A percentile compares a stretch with the other conserved stretches of the same genome.
Evolutionary conservation across 1,140 invertebrate genomes (phyloP).

Genomic region (Helicoverpa armigera): DNA sequence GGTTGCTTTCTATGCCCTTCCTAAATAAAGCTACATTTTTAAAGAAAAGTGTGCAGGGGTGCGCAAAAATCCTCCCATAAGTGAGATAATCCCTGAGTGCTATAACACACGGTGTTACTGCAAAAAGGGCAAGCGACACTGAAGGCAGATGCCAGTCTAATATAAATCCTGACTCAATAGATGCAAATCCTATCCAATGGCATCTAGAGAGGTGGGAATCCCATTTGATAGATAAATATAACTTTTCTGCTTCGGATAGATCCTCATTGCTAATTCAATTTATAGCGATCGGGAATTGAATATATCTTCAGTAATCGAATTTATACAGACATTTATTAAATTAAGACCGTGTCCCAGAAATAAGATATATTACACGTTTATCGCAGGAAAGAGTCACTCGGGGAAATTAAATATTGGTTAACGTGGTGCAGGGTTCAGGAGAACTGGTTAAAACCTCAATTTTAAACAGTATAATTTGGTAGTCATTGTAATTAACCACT

Average conservation of each 20-base stretch:
- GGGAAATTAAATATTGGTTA: slow-evolving; percentile 29
- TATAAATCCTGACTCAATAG: too few species aligned
- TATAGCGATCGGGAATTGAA: background rate
- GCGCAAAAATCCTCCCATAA: too few species aligned
- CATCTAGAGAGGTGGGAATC: background rate
- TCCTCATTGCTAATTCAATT: slow-evolving; percentile 21
- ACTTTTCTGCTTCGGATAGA: background rate
- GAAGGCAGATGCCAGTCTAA: too few species aligned
- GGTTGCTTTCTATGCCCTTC: too few species aligned
- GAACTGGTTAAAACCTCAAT: too few species aligned
- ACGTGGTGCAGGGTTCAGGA: background rate
- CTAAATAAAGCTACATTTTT: too few species aligned
- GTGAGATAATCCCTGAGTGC: too few species aligned
- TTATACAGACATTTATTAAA: slow-evolving; percentile 33
- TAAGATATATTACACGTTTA: slow-evolving; percentile 26
- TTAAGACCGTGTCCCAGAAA: slow-evolving; percentile 5
- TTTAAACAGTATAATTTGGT: too few species aligned
- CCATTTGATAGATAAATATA: slow-evolving; percentile 20
- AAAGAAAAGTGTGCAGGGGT: too few species aligned
- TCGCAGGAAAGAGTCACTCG: slow-evolving; percentile 7
- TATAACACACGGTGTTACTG: too few species aligned
- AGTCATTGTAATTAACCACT: too few species aligned
- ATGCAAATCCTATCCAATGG: background rate
- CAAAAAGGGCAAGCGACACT: too few species aligned
- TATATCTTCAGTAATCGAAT: slow-evolving; percentile 35